Percentiles rank a stretch among this genome's conserved stretches.
phyloP scores from a whole-genome alignment of 1,140 invertebrate species.

The Leptinotarsa texana region DNA sequence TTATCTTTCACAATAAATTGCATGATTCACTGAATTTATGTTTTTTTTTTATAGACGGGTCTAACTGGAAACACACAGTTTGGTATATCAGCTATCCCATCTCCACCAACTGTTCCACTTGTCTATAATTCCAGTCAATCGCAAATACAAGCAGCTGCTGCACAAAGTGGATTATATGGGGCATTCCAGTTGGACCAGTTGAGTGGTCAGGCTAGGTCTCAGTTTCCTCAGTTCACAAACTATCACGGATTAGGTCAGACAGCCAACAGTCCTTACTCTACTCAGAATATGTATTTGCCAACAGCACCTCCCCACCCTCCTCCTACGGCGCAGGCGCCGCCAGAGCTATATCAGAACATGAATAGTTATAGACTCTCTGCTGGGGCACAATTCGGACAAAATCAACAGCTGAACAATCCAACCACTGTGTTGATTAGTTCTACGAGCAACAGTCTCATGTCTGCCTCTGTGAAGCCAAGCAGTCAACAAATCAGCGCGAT shows the following conservation, averaged over 20 bases:
- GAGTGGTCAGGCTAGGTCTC: constrained; percentile 61
- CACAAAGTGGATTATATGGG: constrained; percentile 78
- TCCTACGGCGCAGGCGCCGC: constrained; percentile 64
- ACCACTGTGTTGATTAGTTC: constrained; percentile 88
- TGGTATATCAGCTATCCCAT: constrained; percentile 79
- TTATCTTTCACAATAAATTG: no score
- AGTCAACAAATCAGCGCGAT: constrained; percentile 82
- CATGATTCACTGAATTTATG: no score
- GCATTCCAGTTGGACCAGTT: constrained; percentile 68
- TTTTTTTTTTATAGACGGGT: constrained; percentile 36
- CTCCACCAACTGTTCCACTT: constrained; percentile 69
- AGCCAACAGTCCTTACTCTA: constrained; percentile 65
- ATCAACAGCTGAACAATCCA: constrained; percentile 79
- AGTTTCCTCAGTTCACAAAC: constrained; percentile 69
- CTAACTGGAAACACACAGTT: constrained; percentile 62
- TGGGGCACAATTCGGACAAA: constrained; percentile 71
- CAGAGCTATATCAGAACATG: constrained; percentile 80
- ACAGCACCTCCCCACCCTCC: constrained; percentile 62
- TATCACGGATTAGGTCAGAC: constrained; percentile 60
- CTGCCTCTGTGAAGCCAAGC: constrained; percentile 83
- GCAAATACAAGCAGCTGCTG: constrained; percentile 59
- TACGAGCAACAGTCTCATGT: constrained; percentile 86
- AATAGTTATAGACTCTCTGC: constrained; percentile 60
- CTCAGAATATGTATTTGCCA: constrained; percentile 68
- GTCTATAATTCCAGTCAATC: constrained; percentile 77